Percentiles rank a stretch among this genome's conserved stretches.
These are phyloP conservation scores for Etheostoma perlongum DNA, from an alignment of 2,797 vertebrate species.

Conservation along the genomic window DNA sequence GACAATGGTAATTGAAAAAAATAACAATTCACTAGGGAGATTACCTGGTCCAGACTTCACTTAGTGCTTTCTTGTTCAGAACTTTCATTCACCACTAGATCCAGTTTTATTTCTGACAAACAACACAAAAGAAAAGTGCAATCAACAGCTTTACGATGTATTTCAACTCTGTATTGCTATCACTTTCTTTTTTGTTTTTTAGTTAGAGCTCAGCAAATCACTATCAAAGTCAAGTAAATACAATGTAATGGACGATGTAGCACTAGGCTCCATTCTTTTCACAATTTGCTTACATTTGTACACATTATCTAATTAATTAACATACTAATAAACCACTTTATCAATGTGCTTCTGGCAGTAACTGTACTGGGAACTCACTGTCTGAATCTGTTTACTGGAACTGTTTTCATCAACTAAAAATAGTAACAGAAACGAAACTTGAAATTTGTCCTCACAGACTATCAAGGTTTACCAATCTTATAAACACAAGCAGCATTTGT, in stretches of 20 bases:
- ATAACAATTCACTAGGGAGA: constrained; percentile 26
- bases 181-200: background rate
- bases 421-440: constrained; percentile 10
- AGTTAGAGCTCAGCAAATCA: background rate
- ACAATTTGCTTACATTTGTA: constrained; percentile 12
- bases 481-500: constrained; percentile 3
- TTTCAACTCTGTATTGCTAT: background rate
- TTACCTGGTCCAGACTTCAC: constrained; percentile 25
- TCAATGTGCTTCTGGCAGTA: constrained; percentile 14
- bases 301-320: constrained; percentile 10
- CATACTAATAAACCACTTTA: constrained; percentile 19
- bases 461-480: background rate
- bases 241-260: background rate
- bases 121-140: constrained; percentile 5
- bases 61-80: constrained; percentile 27
- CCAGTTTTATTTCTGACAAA: constrained; percentile 16
- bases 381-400: constrained; percentile 31
- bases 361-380: constrained; percentile 25
- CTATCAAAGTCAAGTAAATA: constrained; percentile 3
- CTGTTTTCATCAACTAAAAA: constrained; percentile 27
- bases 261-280: background rate
- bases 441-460: constrained; percentile 9
- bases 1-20: constrained; percentile 52
- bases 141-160: background rate
- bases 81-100: constrained; percentile 20